These are phyloP conservation scores for Saccostrea echinata DNA, from an alignment of 1,140 invertebrate genomes.

Conservation along the genomic window DNA sequence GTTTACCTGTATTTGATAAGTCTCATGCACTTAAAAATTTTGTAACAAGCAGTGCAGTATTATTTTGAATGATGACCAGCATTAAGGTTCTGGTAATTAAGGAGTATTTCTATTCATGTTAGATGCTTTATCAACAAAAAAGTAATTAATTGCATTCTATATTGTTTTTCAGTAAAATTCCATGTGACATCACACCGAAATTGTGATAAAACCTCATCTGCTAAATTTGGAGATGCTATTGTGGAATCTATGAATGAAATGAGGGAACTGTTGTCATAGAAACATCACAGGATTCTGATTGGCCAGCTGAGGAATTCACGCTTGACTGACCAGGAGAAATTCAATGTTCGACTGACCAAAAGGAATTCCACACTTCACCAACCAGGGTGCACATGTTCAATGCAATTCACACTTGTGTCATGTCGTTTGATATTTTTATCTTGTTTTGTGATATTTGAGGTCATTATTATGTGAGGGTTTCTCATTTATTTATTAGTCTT, in stretches of 20 bases:
- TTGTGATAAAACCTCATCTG: constrained; percentile 48
- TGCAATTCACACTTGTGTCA: constrained; percentile 23
- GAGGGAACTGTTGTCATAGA: constrained; percentile 51
- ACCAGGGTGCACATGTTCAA: constrained; percentile 12
- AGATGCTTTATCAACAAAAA: too few species aligned
- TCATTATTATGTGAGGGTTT: background rate
- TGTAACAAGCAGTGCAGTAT: too few species aligned
- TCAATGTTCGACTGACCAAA: background rate
- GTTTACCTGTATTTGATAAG: too few species aligned
- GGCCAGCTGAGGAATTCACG: background rate
- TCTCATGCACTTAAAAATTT: too few species aligned
- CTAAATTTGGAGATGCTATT: constrained; percentile 56
- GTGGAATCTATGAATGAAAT: constrained; percentile 56
- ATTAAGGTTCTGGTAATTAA: too few species aligned
- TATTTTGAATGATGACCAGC: too few species aligned
- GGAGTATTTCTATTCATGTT: too few species aligned
- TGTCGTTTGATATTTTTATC: background rate
- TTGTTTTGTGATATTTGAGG: constrained; percentile 28
- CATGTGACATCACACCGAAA: constrained; percentile 47
- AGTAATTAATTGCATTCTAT: background rate
- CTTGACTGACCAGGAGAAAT: background rate
- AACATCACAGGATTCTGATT: background rate
- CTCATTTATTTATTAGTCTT: background rate
- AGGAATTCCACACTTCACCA: background rate
- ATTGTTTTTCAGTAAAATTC: constrained; percentile 55